These are phyloP conservation scores for Hyaena hyaena DNA, from an alignment of 2,113 vertebrate species.

Conservation along the genomic window DNA sequence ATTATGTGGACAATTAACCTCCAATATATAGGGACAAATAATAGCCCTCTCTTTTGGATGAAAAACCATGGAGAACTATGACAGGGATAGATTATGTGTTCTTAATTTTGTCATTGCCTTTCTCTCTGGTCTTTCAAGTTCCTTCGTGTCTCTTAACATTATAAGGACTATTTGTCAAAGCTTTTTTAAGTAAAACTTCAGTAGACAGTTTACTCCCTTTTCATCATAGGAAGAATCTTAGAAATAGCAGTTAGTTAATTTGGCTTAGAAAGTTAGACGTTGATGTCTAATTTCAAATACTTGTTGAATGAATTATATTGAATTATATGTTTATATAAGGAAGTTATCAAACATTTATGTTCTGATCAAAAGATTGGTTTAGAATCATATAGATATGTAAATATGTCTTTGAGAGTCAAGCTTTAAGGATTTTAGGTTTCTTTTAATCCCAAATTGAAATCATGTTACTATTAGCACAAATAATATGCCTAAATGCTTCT, in stretches of 20 bases:
- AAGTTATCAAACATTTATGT: constrained; percentile 47
- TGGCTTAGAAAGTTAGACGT: not conserved
- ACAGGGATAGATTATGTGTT: not conserved
- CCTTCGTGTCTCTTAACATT: constrained; percentile 27
- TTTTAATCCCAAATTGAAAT: constrained; percentile 27
- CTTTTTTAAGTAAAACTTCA: constrained; percentile 7
- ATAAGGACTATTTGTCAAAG: not conserved
- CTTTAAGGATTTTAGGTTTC: not conserved
- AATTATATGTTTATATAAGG: not conserved
- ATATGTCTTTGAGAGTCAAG: not conserved
- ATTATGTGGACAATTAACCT: not conserved
- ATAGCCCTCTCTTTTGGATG: not conserved
- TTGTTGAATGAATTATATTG: not conserved
- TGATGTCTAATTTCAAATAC: not conserved
- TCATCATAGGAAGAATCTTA: constrained; percentile 28
- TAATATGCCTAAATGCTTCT: not conserved
- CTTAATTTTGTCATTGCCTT: not conserved
- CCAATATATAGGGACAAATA: not conserved
- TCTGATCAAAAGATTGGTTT: not conserved
- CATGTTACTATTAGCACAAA: constrained; percentile 23
- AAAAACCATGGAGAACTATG: not conserved
- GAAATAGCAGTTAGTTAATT: not conserved
- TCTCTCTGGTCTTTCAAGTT: not conserved
- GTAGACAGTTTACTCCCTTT: constrained; percentile 8
- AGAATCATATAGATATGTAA: not conserved